Evolutionary conservation across 92 coral and sea anemone genomes (phyloP).

Genomic region (Zoanthus sansibaricus): DNA sequence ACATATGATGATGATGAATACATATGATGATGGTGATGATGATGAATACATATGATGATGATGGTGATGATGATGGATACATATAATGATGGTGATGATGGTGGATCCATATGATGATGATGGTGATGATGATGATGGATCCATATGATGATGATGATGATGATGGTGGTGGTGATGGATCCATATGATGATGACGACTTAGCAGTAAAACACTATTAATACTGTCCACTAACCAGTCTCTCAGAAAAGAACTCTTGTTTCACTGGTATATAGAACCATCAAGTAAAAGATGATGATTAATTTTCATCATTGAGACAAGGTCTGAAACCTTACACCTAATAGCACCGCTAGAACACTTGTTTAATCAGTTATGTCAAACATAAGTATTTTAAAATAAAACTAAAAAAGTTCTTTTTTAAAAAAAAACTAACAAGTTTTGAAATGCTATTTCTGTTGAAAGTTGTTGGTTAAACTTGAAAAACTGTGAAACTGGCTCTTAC

Average conservation of each 20-base stretch:
- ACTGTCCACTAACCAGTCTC: conserved; percentile 28
- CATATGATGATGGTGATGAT: too few species aligned
- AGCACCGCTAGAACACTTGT: neutral
- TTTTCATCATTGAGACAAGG: conserved; percentile 53
- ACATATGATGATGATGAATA: too few species aligned
- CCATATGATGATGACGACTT: too few species aligned
- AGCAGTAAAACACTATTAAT: neutral
- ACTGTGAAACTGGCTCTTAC: too few species aligned
- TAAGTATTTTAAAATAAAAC: neutral
- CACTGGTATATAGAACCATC: conserved; percentile 37
- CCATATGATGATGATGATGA: too few species aligned
- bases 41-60: too few species aligned
- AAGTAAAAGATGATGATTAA: conserved; percentile 34
- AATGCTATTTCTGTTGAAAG: neutral
- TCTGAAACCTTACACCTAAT: neutral
- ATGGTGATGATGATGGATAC: too few species aligned
- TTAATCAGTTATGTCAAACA: neutral
- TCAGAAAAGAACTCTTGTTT: conserved; percentile 55
- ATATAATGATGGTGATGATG: too few species aligned
- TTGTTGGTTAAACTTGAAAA: too few species aligned
- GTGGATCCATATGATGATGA: too few species aligned
- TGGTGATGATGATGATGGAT: too few species aligned
- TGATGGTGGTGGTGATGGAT: too few species aligned
- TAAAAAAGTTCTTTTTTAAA: neutral
- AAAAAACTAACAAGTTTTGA: neutral